Base-by-base conservation (phyloP, 1,140 invertebrate species). In the Platyura marginata region DNA sequence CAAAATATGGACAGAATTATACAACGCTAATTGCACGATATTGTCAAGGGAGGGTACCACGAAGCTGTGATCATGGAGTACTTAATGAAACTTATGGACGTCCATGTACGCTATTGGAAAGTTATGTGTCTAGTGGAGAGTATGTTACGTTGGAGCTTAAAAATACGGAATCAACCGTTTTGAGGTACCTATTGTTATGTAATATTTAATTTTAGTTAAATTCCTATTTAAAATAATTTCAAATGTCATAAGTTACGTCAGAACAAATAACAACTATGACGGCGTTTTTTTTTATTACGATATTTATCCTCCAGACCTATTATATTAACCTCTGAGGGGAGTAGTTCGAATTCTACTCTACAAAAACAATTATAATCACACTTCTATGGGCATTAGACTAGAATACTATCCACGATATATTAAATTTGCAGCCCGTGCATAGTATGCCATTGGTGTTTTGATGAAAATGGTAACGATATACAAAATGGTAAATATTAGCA, bases 71-170 rank as follows among this genome's bases (percentile, higher is more conserved):
- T 52, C 79, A 84, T 1, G 57, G 54, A n/a, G 57, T 59, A 38
- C 53, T 61, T 1, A 61, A 61, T 40, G 56, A 61, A 22, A 59
- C 58, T 20, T 53, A 51, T 40, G 55, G 69, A 10, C 65, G 82
- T 44, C 81, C 81, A 1, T 90, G 85, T 51, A 76, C 76, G 2
- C 66, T 83, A 2, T 73, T 77, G 1, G 86, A 90, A 54, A 87
- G 83, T 56, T 89, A 83, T 54, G 66, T 90, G 2, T 87, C 84
- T 0, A 76, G 74, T 39, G 78, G 77, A 32, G 81, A 80, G 54
- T 77, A 77, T 34, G 69, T 88, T 43, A 88, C 83, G 1, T 64
- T 90, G 37, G 81, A 87, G 60, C 64, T 88, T 44, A 74, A 74
- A 49, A 68, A 84, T 52, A 71, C 77, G 16, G 81, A 87, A 55